These are phyloP conservation scores for Sminthopsis crassicaudata DNA, from an alignment of 2,113 vertebrate genomes.

Conservation along the genomic window DNA sequence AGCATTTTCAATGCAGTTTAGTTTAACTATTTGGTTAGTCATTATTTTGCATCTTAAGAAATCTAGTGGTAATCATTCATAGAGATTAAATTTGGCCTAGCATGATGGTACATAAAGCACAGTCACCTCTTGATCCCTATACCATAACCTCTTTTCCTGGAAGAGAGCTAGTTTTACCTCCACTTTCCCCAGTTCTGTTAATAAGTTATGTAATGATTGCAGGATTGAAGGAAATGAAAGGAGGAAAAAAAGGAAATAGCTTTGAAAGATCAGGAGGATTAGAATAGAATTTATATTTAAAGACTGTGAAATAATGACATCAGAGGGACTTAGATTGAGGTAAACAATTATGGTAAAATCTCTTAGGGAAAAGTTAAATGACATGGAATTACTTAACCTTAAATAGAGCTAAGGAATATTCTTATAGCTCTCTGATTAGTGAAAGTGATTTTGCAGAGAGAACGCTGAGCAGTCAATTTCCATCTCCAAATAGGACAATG, in stretches of 20 bases:
- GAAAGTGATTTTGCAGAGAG: not conserved
- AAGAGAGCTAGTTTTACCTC: conserved; percentile 54
- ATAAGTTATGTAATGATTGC: conserved; percentile 38
- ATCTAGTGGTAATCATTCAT: not conserved
- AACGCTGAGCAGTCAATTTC: not conserved
- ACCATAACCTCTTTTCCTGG: conserved; percentile 47
- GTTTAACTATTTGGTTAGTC: not conserved
- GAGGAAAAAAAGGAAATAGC: conserved; percentile 35
- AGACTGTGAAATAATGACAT: not conserved
- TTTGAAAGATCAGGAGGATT: not conserved
- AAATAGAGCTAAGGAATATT: not conserved
- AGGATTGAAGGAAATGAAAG: conserved; percentile 9
- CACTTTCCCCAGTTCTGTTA: conserved; percentile 15
- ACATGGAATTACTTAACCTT: not conserved
- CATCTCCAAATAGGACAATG: not conserved
- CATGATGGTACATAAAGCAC: not conserved
- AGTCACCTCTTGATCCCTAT: conserved; percentile 53
- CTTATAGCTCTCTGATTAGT: not conserved
- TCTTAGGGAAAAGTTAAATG: not conserved
- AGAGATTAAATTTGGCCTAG: conserved; percentile 7
- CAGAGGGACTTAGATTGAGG: not conserved
- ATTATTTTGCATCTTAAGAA: not conserved
- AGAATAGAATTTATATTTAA: not conserved
- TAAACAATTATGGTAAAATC: not conserved
- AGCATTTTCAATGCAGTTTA: not conserved